These are phyloP conservation scores for Gymnocypris eckloni DNA, from an alignment of 2,797 vertebrate species.

Conservation along the genomic window DNA sequence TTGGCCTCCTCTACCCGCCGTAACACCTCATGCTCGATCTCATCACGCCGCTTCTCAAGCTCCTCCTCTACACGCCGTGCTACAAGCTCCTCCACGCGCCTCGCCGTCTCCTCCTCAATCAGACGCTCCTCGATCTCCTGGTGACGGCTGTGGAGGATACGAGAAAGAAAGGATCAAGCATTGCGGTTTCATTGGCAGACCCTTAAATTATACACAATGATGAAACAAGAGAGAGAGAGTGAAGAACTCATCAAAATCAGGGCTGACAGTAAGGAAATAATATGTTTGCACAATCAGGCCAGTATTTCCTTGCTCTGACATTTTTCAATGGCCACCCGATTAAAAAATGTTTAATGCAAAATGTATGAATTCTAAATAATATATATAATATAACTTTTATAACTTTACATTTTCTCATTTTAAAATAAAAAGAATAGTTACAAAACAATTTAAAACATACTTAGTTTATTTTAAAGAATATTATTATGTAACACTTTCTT, in stretches of 20 bases:
- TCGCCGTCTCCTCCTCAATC: constrained; percentile 98
- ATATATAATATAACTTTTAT: no score
- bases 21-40: constrained; percentile 97
- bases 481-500: neutral
- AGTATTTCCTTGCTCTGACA: neutral
- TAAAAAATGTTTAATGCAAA: no score
- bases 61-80: constrained; percentile 98
- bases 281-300: neutral
- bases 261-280: neutral
- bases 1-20: constrained; percentile 98
- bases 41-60: constrained; percentile 96
- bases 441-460: neutral
- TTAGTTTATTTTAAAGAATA: neutral
- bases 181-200: neutral
- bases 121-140: constrained; percentile 99
- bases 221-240: no score
- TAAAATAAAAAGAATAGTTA: neutral
- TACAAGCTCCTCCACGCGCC: constrained; percentile 97
- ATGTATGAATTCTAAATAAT: no score
- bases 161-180: constrained; percentile 1
- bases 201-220: neutral
- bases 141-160: constrained; percentile 82
- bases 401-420: neutral
- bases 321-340: neutral
- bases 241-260: neutral